These are phyloP conservation scores for Mesorhabditis spiculigera DNA, from an alignment of 2,888 invertebrate species.

Conservation along the genomic window DNA sequence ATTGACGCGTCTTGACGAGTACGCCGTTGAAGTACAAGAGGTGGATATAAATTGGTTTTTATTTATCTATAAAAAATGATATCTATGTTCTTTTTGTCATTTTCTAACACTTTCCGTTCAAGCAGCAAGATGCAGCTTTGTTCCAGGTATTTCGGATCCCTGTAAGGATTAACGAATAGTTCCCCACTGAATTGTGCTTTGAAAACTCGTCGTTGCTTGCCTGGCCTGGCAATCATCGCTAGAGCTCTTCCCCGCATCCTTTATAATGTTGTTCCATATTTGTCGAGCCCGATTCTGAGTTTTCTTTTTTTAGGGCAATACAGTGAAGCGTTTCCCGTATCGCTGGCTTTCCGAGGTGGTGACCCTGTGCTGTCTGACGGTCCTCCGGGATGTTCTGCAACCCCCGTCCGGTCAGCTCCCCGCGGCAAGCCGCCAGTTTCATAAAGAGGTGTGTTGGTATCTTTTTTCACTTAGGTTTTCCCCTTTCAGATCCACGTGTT, in stretches of 20 bases:
- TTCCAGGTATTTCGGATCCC: no score
- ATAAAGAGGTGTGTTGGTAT: conserved; percentile 32
- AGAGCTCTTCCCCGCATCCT: background rate
- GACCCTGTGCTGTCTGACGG: conserved; percentile 84
- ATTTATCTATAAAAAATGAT: no score
- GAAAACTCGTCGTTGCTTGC: no score
- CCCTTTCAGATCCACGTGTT: conserved; percentile 76
- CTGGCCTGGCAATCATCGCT: background rate
- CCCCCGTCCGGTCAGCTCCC: conserved; percentile 24
- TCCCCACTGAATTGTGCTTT: background rate
- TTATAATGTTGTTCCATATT: background rate
- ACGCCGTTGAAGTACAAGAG: conserved; percentile 28
- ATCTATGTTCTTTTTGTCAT: no score
- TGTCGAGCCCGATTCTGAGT: background rate
- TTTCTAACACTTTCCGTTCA: no score
- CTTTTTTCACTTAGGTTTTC: background rate
- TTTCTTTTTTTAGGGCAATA: conserved; percentile 59
- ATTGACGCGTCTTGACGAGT: conserved; percentile 29
- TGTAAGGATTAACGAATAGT: background rate
- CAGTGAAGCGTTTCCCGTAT: conserved; percentile 78
- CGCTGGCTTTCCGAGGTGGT: conserved; percentile 90
- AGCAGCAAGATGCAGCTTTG: no score
- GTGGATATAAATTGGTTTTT: conserved; percentile 1
- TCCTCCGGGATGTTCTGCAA: conserved; percentile 75
- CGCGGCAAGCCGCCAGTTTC: conserved; percentile 21